Evolutionary conservation across 1,140 invertebrate species (phyloP).

Genomic region (Zophobas morio): DNA sequence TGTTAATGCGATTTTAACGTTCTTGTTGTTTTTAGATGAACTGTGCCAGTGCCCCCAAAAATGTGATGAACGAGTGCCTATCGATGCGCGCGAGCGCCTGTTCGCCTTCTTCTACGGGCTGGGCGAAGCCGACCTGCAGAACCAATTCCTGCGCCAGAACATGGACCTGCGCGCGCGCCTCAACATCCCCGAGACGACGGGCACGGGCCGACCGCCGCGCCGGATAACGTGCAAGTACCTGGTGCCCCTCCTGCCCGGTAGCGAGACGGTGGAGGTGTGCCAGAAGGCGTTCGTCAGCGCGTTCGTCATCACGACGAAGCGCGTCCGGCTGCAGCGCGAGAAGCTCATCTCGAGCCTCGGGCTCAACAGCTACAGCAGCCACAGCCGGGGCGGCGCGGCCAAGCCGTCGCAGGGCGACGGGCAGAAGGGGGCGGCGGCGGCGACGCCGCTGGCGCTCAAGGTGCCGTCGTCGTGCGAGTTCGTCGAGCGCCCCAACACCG

Average conservation of each 20-base stretch:
- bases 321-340: conserved; percentile 69
- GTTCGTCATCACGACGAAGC: conserved; percentile 71
- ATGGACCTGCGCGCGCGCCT: conserved; percentile 67
- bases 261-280: conserved; percentile 69
- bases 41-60: conserved; percentile 72
- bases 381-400: conserved; percentile 55
- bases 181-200: conserved; percentile 64
- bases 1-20: not conserved
- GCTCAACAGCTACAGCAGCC: conserved; percentile 65
- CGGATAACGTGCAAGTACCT: conserved; percentile 71
- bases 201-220: conserved; percentile 63
- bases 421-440: conserved; percentile 19
- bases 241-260: conserved; percentile 64
- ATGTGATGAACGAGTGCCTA: conserved; percentile 69
- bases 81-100: conserved; percentile 66
- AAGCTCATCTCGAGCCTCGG: conserved; percentile 68
- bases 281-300: conserved; percentile 72
- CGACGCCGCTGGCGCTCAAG: conserved; percentile 18
- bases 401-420: conserved; percentile 45
- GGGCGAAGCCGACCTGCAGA: conserved; percentile 68
- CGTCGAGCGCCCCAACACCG: conserved; percentile 26
- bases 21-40: conserved; percentile 65
- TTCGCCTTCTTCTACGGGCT: conserved; percentile 70
- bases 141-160: conserved; percentile 68
- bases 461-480: conserved; percentile 34